Base-by-base conservation (phyloP, 35 echinoderm and acorn worm species). In the Patiria miniata region DNA sequence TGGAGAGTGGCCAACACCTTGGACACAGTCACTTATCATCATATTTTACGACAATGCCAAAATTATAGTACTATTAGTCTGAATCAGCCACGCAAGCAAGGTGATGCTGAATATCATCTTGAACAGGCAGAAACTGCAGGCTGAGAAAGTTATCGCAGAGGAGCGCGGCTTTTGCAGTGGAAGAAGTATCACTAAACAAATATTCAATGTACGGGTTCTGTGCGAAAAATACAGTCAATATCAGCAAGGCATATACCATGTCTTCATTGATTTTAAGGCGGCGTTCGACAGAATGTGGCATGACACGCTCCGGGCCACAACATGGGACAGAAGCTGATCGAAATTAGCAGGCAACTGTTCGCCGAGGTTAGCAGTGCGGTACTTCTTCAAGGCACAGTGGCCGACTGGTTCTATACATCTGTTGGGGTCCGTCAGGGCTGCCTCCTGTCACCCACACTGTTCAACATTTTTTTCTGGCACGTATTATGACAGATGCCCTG, bases 81-180 rank as follows among this genome's bases (percentile, higher is more conserved):
- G n/a, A 19, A 83, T 89, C 30, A 65, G 89, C 44, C 81, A 91
- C 47, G 4, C 91, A 1, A 88, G 86, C 58, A 79, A 88, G 57
- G 69, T 88, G 2, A 82, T 93, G 78, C 86, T 93, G 18, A 83
- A 38, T 33, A 50, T 93, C 5, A 55, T 93, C 23, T 50, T 93
- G 33, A 88, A 79, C 37, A 93, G 58, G 50, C 79, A 83, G 15
- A 54, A 87, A 50, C 85, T 80, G 17, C 90, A 84, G 58, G 91
- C 80, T 23, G 91, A 93, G 52, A 33, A 52, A 52, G 88, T 93
- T 30, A 88, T 88, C 6, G 37, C 61, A 29, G 81, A 86, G 59
- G 89, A 79, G 55, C 89, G 85, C 38, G 89, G 89, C 0, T 85
- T 85, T 36, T 1, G 83, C 4, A 16, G 2, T 78, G 68, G 69